Evolutionary conservation across 2,113 vertebrate genomes (phyloP).

Genomic region (Hemichromis elongatus): DNA sequence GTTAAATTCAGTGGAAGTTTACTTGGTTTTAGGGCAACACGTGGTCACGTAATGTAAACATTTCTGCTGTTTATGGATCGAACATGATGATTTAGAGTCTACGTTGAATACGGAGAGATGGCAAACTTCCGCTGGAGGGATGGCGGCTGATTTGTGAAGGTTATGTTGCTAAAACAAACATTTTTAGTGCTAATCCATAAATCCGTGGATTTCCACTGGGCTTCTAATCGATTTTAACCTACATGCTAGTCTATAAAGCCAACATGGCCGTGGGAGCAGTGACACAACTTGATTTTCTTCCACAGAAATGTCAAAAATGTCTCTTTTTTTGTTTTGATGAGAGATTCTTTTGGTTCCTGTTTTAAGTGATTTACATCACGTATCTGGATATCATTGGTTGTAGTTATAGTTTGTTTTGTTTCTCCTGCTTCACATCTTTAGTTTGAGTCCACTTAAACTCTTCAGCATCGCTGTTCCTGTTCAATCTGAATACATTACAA

Average conservation of each 20-base stretch:
- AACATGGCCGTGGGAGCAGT: not conserved
- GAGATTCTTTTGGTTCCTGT: not conserved
- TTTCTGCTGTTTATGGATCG: not conserved
- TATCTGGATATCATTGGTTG: not conserved
- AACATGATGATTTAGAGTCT: not conserved
- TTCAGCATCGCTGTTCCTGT: not conserved
- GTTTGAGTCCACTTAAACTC: not conserved
- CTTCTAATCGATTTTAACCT: not conserved
- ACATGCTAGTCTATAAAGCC: not conserved
- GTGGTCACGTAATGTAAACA: not conserved
- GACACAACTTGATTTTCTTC: not conserved
- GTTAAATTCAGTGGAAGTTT: not conserved
- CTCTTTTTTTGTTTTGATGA: not conserved
- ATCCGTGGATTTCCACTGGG: not conserved
- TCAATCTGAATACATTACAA: not conserved
- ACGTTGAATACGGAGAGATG: not conserved
- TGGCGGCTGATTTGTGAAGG: not conserved
- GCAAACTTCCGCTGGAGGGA: not conserved
- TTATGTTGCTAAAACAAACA: not conserved
- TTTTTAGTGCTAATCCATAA: not conserved
- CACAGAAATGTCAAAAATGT: not conserved
- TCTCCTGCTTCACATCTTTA: not conserved
- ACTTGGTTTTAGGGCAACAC: not conserved
- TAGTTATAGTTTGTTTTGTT: not conserved
- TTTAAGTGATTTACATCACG: not conserved